A percentile compares a stretch with the other conserved stretches of the same genome.
These are phyloP conservation scores for Tipula unca DNA, from an alignment of 2,888 invertebrate genomes.

Conservation along the genomic window DNA sequence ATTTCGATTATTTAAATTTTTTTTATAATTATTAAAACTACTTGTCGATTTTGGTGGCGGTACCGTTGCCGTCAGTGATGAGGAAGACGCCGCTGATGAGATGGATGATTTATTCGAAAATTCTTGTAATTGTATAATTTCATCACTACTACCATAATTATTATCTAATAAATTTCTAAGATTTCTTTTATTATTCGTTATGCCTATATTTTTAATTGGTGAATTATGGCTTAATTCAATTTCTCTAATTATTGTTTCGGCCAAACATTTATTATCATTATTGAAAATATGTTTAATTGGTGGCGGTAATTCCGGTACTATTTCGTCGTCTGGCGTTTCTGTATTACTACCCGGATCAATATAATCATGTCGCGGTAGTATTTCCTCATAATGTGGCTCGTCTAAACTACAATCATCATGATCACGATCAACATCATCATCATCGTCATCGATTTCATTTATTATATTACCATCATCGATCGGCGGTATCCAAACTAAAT, in stretches of 20 bases:
- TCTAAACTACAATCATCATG: neutral
- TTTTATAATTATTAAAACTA: neutral
- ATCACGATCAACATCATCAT: neutral
- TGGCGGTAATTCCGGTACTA: conserved; percentile 43
- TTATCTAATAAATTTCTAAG: neutral
- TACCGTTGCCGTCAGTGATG: conserved; percentile 34
- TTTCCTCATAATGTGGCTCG: conserved; percentile 39
- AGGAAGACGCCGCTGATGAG: conserved; percentile 31
- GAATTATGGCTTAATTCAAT: conserved; percentile 22
- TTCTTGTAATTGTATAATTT: conserved; percentile 22
- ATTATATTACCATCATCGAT: conserved; percentile 62
- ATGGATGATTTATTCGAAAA: conserved; percentile 17
- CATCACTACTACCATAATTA: neutral
- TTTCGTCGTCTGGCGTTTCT: conserved; percentile 54
- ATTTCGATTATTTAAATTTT: conserved; percentile 14
- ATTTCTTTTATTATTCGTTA: neutral
- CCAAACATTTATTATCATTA: conserved; percentile 20
- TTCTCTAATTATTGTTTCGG: conserved; percentile 22
- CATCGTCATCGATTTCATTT: conserved; percentile 44
- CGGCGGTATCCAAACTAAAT: conserved; percentile 80
- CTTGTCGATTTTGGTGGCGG: conserved; percentile 34
- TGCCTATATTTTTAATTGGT: conserved; percentile 19
- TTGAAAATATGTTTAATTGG: conserved; percentile 44
- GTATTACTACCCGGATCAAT: conserved; percentile 58
- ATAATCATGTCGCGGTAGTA: conserved; percentile 44